Base-by-base conservation (phyloP, 2,888 invertebrate species). In the Ophioninae sp. region DNA sequence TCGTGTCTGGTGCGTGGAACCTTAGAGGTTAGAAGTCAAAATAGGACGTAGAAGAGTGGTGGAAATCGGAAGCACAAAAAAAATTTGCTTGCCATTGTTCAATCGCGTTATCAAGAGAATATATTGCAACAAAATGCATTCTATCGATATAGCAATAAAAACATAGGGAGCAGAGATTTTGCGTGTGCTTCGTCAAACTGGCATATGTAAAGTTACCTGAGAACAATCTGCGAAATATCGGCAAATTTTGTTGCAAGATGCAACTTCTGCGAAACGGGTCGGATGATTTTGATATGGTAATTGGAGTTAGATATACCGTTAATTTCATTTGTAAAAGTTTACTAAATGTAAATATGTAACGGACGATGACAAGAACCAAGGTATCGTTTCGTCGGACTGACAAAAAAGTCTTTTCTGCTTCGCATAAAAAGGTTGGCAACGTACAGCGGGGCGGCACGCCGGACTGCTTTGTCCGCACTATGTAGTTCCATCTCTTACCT, bases 271-370 rank as follows among this genome's bases (percentile, higher is more conserved):
- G 17, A 56, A 71, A 78, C 13, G 22, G 39, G 39, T 41, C 9
- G 23, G 41, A 41, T n/a, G 22, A 56, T 41, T 7, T 69, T 22
- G 63, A 37, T 63, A 63, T 51, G 23, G 10, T 78, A 63, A 20
- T 37, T 51, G 30, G 6, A 63, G 59, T 30, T 65, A 56, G 9
- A 17, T 30, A 68, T 77, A 44, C 9, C 44, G 22, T 71, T 71
- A 69, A 63, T 71, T 78, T 78, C 69, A 78, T 78, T 78, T 78
- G 78, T 69, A 51, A 51, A 7, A 61, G 30, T 58, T 44, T 6
- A 6, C 37, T 7, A 51, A 67, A 68, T 76, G 44, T 44, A 8
- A 72, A 61, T 69, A 9, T 69, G 44, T 69, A 37, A 65, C 37
- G 58, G 39, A 59, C 71, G 37, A 8, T 20, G 71, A 56, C 71